phyloP scores from a whole-genome alignment of 2,113 vertebrate genomes.

The Sakesphorus luctuosus region DNA sequence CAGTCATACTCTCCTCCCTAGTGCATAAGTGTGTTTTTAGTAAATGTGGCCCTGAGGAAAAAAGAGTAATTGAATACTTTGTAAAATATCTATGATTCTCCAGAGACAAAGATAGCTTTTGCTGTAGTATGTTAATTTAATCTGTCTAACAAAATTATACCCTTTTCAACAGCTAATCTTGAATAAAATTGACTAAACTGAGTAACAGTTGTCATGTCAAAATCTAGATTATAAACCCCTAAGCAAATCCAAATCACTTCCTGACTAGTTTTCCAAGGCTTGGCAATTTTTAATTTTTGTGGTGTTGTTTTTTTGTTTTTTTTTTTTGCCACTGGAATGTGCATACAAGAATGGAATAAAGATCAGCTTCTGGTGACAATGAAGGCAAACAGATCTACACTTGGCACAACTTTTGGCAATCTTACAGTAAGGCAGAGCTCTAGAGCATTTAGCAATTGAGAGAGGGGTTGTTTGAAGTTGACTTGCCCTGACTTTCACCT shows the following conservation, averaged over 20 bases:
- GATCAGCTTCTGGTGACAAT: background rate
- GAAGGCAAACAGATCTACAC: background rate
- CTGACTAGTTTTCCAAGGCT: background rate
- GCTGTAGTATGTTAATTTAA: background rate
- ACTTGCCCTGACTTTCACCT: background rate
- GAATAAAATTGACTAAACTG: background rate
- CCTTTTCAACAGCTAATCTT: background rate
- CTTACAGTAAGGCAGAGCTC: background rate
- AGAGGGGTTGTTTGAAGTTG: background rate
- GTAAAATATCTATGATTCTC: background rate
- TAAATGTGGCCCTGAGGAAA: slow-evolving; percentile 43
- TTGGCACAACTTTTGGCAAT: background rate
- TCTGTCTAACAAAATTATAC: background rate
- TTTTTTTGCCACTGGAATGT: background rate
- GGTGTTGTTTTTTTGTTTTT: no score
- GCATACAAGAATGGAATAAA: background rate
- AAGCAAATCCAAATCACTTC: background rate
- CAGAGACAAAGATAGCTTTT: background rate
- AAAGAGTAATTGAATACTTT: background rate
- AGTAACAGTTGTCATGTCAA: background rate
- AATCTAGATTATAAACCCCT: background rate
- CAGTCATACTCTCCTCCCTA: background rate
- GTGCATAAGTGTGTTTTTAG: slow-evolving; percentile 24
- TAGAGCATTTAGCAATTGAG: background rate
- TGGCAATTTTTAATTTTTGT: background rate